Percentiles rank a stretch among this genome's conserved stretches.
phyloP scores from a whole-genome alignment of 2,888 invertebrate genomes.

The Lepidonotus clava region DNA sequence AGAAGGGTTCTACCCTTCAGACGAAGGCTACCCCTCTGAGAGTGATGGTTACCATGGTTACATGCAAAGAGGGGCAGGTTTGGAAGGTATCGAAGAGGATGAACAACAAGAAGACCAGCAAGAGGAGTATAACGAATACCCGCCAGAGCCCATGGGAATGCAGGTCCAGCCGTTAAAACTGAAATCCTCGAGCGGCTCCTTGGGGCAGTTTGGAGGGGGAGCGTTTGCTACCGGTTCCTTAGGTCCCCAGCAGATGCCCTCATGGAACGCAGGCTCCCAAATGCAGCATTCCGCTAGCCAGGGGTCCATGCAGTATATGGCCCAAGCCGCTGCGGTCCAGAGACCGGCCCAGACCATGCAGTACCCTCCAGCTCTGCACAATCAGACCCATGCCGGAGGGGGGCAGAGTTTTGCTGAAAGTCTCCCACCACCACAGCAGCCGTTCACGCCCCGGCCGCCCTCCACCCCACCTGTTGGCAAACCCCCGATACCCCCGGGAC shows the following conservation, averaged over 20 bases:
- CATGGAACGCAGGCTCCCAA: background rate
- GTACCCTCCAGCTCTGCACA: background rate
- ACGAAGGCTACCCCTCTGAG: slow-evolving; percentile 5
- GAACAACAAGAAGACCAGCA: background rate
- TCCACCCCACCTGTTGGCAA: background rate
- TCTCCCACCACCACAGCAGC: background rate
- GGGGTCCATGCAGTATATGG: slow-evolving; percentile 4
- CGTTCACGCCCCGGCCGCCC: slow-evolving; percentile 13
- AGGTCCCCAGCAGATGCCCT: slow-evolving; percentile 7
- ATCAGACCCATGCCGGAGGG: background rate
- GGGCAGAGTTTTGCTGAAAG: background rate
- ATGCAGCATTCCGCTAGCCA: slow-evolving; percentile 5
- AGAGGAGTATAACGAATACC: background rate
- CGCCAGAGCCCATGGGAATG: slow-evolving; percentile 5
- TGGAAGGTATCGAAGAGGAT: background rate
- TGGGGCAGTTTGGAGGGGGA: background rate
- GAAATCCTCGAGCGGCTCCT: slow-evolving; percentile 29
- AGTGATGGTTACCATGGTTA: background rate
- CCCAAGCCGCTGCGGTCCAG: background rate
- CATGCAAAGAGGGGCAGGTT: background rate
- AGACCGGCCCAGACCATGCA: background rate
- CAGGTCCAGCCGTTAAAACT: slow-evolving; percentile 13
- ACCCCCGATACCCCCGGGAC: slow-evolving; percentile 23
- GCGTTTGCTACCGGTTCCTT: slow-evolving; percentile 16
- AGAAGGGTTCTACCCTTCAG: background rate